These are phyloP conservation scores for Lysiphlebus fabarum DNA, from an alignment of 1,140 invertebrate species.

Conservation along the genomic window DNA sequence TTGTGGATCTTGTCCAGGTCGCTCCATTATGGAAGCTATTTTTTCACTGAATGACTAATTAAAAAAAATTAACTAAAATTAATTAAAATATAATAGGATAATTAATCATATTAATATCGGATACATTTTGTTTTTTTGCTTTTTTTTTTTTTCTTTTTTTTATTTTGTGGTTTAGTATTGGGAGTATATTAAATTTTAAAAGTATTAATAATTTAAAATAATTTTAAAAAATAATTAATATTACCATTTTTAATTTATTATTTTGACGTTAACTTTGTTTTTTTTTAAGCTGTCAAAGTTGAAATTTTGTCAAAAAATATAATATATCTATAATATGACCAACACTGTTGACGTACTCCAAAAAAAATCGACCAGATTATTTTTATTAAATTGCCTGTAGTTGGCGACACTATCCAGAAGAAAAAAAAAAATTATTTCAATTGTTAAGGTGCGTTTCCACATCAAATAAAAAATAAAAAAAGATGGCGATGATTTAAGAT, in stretches of 20 bases:
- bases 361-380: slow-evolving; percentile 3
- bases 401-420: background rate
- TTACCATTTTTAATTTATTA: slow-evolving; percentile 5
- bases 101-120: too few species aligned
- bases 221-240: background rate
- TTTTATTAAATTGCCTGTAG: background rate
- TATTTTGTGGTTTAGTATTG: too few species aligned
- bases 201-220: too few species aligned
- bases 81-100: background rate
- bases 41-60: slow-evolving; percentile 76
- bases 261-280: background rate
- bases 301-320: too few species aligned
- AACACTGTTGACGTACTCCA: slow-evolving; percentile 1
- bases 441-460: too few species aligned
- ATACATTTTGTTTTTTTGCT: too few species aligned
- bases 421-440: too few species aligned
- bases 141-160: too few species aligned
- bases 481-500: too few species aligned
- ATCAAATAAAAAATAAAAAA: too few species aligned
- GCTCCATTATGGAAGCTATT: slow-evolving; percentile 70
- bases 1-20: slow-evolving; percentile 70
- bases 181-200: too few species aligned
- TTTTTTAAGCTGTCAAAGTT: background rate
- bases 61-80: slow-evolving; percentile 15
- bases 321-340: background rate